Evolutionary conservation across 23 tunicate species (phyloP), one percentile per base, ranked within the genome.

Genomic region (Trididemnum miniatum): DNA sequence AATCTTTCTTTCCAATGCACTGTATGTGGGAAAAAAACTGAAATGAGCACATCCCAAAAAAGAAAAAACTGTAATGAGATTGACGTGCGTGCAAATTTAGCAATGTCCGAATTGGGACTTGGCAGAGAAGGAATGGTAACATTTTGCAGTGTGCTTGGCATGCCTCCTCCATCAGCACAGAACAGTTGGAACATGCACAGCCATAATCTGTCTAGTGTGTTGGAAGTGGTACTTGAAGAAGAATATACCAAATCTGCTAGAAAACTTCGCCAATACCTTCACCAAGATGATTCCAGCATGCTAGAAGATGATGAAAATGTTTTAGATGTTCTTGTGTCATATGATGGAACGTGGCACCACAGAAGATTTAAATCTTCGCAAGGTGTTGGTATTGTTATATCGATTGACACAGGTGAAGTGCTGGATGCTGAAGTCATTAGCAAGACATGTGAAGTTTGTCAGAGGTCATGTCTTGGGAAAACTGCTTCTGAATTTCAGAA

Each of bases 281-380:
- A 73, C 2, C 59, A 73, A 37, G 59, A 38, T 31, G 38, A 34
- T 9, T 31, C 22, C 75, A 3, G 26, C 25, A 34, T 34, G 20
- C 20, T 37, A 37, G 59, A 40, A 37, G 59, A 73, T 73, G 79
- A 73, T 73, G 59, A 20, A 2, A n/a, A n/a, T n/a, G 31, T 69
- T 2, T 37, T 73, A 2, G 79, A 73, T 39, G 59, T 40, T 73
- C 59, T 39, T n/a, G 79, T 73, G 5, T 73, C 79, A 37, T 73
- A 37, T 24, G 59, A 73, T 73, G 79, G 79, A 38, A 73, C 79
- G 18, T 73, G 79, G 79, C 79, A 73, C 24, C 79, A 73, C 31
- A 73, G 79, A 73, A 59, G 79, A 1, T 73, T 73, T 26, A 73
- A 22, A 20, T 73, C 79, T 2, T 40, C 79, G 3, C 79, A 77